A percentile compares a stretch with the other conserved stretches of the same genome.
These are phyloP conservation scores for Yponomeuta malinellus DNA, from an alignment of 2,888 invertebrate species.

Conservation along the genomic window DNA sequence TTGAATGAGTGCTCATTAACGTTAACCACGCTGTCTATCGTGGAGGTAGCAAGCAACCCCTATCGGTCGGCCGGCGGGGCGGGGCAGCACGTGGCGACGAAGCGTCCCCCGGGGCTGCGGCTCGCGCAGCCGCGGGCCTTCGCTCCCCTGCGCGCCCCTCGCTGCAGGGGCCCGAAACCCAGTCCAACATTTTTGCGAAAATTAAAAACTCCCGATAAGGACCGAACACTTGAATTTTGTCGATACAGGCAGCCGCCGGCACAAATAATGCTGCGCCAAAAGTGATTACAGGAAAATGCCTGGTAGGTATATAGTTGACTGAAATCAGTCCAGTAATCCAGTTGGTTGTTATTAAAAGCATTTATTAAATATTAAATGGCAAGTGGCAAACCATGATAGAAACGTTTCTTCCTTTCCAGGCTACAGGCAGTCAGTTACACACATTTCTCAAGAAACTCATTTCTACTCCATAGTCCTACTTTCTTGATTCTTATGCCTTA, in stretches of 20 bases:
- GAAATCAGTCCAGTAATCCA: background rate
- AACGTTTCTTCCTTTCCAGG: no score
- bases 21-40: slow-evolving; percentile 48
- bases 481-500: no score
- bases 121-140: slow-evolving; percentile 40
- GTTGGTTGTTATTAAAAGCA: background rate
- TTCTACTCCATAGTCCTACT: no score
- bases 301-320: background rate
- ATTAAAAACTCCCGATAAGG: slow-evolving; percentile 38
- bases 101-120: slow-evolving; percentile 42
- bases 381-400: no score
- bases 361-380: no score
- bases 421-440: no score
- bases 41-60: slow-evolving; percentile 20
- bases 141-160: slow-evolving; percentile 34
- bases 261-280: background rate
- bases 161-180: slow-evolving; percentile 51
- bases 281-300: background rate
- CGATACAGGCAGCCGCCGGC: background rate
- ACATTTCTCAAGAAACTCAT: no score
- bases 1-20: slow-evolving; percentile 65
- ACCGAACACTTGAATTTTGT: background rate
- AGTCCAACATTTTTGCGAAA: slow-evolving; percentile 60
- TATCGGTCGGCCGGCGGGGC: slow-evolving; percentile 29
- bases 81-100: slow-evolving; percentile 33